phyloP scores from a whole-genome alignment of 2,888 invertebrate genomes.

The Tanypteryx hageni region DNA sequence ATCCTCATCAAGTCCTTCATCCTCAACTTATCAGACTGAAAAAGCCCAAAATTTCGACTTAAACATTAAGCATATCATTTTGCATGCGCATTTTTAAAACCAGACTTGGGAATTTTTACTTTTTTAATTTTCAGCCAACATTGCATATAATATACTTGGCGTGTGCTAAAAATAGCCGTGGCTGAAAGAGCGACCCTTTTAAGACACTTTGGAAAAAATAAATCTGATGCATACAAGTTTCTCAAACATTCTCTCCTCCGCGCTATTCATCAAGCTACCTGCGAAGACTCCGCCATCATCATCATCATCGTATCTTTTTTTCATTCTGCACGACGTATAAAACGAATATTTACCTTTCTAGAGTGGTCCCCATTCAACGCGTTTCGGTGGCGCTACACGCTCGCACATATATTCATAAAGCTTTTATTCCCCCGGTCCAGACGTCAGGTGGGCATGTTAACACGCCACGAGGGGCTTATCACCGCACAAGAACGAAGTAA shows the following conservation, averaged over 20 bases:
- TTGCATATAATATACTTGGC: no score
- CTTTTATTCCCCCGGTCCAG: neutral
- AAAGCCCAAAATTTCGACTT: no score
- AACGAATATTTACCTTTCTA: neutral
- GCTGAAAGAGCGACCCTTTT: neutral
- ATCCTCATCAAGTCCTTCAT: no score
- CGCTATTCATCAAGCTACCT: neutral
- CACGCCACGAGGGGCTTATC: neutral
- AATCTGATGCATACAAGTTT: neutral
- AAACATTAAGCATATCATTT: no score
- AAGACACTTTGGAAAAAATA: neutral
- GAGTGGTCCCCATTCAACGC: neutral
- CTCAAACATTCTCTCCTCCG: neutral
- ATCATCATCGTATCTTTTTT: neutral
- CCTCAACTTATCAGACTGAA: no score
- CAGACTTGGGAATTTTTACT: no score
- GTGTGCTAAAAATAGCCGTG: neutral
- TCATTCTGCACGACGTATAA: neutral
- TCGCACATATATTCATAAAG: neutral
- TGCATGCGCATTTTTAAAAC: no score
- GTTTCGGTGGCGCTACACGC: neutral
- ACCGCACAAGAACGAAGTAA: neutral
- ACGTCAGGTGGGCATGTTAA: neutral
- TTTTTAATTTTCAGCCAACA: no score
- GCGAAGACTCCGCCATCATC: neutral